A percentile compares a stretch with the other conserved stretches of the same genome.
Evolutionary conservation across 2,797 vertebrate species (phyloP).

Genomic region (Acrossocheilus fasciatus): DNA sequence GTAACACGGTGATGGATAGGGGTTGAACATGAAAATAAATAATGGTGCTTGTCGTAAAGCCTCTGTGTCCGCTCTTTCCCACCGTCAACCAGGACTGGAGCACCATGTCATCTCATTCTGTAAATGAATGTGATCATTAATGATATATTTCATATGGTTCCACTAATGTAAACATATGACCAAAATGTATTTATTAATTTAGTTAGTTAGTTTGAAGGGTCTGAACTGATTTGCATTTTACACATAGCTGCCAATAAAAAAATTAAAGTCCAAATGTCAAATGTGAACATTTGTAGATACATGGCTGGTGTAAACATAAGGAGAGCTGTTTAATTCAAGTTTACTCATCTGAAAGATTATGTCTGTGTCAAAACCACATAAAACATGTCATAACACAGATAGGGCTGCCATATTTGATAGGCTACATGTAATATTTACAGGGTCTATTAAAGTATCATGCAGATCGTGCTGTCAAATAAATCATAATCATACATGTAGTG

Average conservation of each 20-base stretch:
- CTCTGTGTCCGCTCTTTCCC: constrained; percentile 66
- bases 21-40: constrained; percentile 75
- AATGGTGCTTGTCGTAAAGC: constrained; percentile 66
- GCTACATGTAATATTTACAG: neutral
- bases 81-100: constrained; percentile 62
- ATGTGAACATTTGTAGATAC: neutral
- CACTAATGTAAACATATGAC: neutral
- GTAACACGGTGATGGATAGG: constrained; percentile 72
- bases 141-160: neutral
- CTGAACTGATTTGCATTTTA: neutral
- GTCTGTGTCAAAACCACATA: neutral
- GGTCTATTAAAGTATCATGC: neutral
- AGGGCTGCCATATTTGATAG: neutral
- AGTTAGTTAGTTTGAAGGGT: neutral
- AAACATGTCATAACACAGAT: neutral
- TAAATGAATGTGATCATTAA: constrained; percentile 18
- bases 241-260: neutral
- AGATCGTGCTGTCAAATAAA: neutral
- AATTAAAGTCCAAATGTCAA: neutral
- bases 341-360: neutral
- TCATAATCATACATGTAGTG: neutral
- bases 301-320: neutral
- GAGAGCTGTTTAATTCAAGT: neutral
- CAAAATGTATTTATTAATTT: neutral
- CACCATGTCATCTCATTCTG: constrained; percentile 57